Evolutionary conservation across 1,140 invertebrate genomes (phyloP), one percentile per base, ranked within the genome.

Genomic region (Drosophila albomicans): DNA sequence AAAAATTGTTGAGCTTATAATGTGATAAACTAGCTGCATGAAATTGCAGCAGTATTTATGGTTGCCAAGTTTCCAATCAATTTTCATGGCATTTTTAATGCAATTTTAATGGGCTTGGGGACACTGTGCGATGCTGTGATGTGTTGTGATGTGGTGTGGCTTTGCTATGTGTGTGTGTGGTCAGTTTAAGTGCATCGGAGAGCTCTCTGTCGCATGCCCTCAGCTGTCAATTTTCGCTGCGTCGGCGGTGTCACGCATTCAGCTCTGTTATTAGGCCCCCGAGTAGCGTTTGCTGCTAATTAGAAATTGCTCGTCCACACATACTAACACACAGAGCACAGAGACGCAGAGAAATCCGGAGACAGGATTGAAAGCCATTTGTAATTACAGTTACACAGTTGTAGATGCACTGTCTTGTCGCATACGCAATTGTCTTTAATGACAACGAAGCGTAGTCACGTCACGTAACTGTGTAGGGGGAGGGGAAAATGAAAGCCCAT

Each of bases 201-300:
- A 71, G 52, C 30, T 10, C 32, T 56, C 52, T 25, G 56, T 43
- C 56, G 52, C 5, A 58, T 63, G 48, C 46, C 46, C 32, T 64
- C 32, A 64, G n/a, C 45, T 66, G 63, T 49, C 65, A 68, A 74
- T 74, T 62, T 74, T 20, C 49, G 71, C 65, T 56, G 65, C 65
- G 64, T 75, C 48, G 80, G 77, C 70, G 61, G 69, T 73, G 59
- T 63, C 80, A 77, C 69, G 64, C 73, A 74, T 49, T 74, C 63
- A 62, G 80, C 57, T 80, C 75, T 78, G 84, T 78, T 88, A 80
- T 88, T 78, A 61, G 77, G 52, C 84, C 77, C 77, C 63, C 64
- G 85, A 84, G 80, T 89, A 73, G 69, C 68, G 63, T 81, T 84
- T 81, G 67, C 67, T 71, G 77, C 84, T 89, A 87, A 88, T 87